Base-by-base conservation (phyloP, 92 coral and sea anemone genomes). In the Heliopora coerulea region DNA sequence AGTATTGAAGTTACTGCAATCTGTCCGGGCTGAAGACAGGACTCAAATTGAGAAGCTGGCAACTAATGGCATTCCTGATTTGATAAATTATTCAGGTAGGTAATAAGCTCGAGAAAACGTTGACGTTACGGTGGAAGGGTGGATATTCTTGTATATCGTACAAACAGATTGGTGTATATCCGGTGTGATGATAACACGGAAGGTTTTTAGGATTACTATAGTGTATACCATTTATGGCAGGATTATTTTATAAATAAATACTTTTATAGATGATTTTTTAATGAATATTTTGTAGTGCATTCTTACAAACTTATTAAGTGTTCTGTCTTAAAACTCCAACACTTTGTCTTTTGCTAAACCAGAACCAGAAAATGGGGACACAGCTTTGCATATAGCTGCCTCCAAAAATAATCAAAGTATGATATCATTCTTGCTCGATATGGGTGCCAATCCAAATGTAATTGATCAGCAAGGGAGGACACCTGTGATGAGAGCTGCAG, bases 401-500 rank as follows among this genome's bases (percentile, higher is more conserved):
- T 93, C 95, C 42, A 88, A 93, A 82, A 93, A 93, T 57, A 90
- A 93, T 44, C 96, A 93, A 35, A 86, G 78, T 72, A 93, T 93
- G 93, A 93, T 90, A 20, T 75, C 88, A 0, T 83, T 90, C 23
- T 79, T 93, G 20, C 80, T 93, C 23, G 89, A 82, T 41, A 79
- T 90, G 58, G 98, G 96, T 24, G 98, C 98, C 32, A 90, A 96
- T 70, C 98, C 98, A 14, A 93, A 93, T 79, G 88, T 93, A 83
- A 75, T 86, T 42, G 93, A 93, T 79, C 79, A 88, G 46, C 88
- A 93, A 56, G 95, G 98, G 40, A 82, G 89, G 18, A 93, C 83
- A 13, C 96, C 98, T 31, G 96, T 88, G 3, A 90, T 90, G 98
- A 70, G 88, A 21, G 96, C 96, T 3, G 98, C 96, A 39, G 98